Evolutionary conservation across 2,888 invertebrate genomes (phyloP), one percentile per base, ranked within the genome.

Genomic region (Pristionchus mayeri): DNA sequence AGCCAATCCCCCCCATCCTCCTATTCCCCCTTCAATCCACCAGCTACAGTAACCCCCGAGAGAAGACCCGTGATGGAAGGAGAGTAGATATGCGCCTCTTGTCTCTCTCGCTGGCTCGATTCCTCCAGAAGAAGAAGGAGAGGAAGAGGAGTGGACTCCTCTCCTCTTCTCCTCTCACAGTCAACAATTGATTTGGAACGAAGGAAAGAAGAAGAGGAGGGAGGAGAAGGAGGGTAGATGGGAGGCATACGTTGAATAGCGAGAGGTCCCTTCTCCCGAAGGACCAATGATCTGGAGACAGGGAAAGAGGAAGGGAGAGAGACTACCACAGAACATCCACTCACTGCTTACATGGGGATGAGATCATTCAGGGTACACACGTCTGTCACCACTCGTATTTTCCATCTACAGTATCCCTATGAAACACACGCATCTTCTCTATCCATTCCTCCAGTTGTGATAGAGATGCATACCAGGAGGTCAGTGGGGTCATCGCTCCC

Each of bases 151-250:
- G 60, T 30, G 60, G 60, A 60, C 60, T 60, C 60, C 60, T 60
- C 60, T 60, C n/a, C 60, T 60, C 27, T 60, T 60, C 54, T 54
- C 54, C 60, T 60, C 60, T 60, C 60, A 60, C 60, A 60, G 60
- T 60, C 60, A 60, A 60, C 60, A 60, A 60, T 60, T 60, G 60
- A 60, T 60, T 60, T 60, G 27, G 60, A 60, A 60, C 60, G 60
- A 60, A 60, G 60, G 54, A 54, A n/a, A 48, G 48, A 48, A 52
- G 52, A 60, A 60, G 60, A 30, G 30, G 60, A 60, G 60, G 60
- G 60, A 60, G n/a, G 60, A 60, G 60, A 27, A 30, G 60, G 30
- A 27, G 60, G 60, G 27, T 27, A 60, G 60, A 60, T 52, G 52
- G 60, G 27, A 60, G 60, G 60, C 24, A 60, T 60, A 60, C 30